These are phyloP conservation scores for Sycophila sp. DNA, from an alignment of 1,140 invertebrate genomes.

Conservation along the genomic window DNA sequence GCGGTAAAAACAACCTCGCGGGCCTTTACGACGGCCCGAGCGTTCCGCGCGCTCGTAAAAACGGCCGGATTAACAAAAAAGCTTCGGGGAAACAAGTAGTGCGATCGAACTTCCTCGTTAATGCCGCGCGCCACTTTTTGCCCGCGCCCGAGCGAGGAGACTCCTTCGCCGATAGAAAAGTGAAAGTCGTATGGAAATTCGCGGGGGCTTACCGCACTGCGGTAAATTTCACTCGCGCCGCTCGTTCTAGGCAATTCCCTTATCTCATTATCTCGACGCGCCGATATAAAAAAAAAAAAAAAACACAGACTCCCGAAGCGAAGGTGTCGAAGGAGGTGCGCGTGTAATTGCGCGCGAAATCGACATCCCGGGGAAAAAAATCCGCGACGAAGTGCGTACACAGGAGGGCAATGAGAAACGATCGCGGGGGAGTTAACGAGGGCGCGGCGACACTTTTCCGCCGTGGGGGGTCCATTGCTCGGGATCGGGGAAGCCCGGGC, in stretches of 20 bases:
- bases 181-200: neutral
- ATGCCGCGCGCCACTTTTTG: neutral
- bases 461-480: no score
- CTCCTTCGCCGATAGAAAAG: neutral
- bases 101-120: neutral
- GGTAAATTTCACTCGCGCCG: no score
- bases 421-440: neutral
- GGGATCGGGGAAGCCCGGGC: slow-evolving; percentile 31
- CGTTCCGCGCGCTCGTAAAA: neutral
- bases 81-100: no score
- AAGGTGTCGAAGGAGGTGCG: no score
- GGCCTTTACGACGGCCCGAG: neutral
- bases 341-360: no score
- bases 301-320: neutral
- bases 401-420: neutral
- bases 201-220: neutral
- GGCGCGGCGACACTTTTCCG: neutral
- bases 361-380: neutral
- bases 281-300: neutral
- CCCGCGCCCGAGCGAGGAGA: neutral
- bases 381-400: neutral
- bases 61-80: no score
- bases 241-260: no score
- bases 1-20: slow-evolving; percentile 1
- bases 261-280: no score